Percentiles rank a stretch among this genome's conserved stretches.
Conservation (phyloP, 2,797 vertebrate species). For the Somateria mollissima region DNA sequence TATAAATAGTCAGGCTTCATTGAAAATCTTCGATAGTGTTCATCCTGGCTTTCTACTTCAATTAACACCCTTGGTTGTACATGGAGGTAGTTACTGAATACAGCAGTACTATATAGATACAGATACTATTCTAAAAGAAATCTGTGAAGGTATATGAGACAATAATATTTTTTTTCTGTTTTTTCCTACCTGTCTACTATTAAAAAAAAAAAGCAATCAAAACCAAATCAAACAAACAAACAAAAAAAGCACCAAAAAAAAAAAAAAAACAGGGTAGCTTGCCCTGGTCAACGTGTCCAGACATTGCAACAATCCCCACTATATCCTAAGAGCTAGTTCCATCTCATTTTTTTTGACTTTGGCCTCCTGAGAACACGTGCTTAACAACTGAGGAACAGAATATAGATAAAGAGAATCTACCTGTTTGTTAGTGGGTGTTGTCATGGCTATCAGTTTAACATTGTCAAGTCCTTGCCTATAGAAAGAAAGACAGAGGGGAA, state of each 20-base stretch:
- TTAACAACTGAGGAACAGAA: not conserved
- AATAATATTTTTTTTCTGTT: not conserved
- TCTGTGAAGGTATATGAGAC: too few species aligned
- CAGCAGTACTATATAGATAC: not conserved
- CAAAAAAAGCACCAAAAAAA: not conserved
- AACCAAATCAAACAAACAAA: not conserved
- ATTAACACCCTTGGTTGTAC: not conserved
- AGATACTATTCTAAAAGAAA: not conserved
- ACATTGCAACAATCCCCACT: accelerated
- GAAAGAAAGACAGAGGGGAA: slow-evolving; percentile 10
- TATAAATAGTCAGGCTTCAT: not conserved
- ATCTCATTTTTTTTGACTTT: not conserved
- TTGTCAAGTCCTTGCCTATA: slow-evolving; percentile 85
- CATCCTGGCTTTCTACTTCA: not conserved
- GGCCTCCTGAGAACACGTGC: not conserved
- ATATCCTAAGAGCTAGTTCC: accelerated
- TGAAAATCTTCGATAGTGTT: not conserved
- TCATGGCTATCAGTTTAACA: slow-evolving; percentile 89
- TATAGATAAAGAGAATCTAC: slow-evolving; percentile 65
- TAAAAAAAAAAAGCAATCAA: not conserved
- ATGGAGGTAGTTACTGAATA: not conserved
- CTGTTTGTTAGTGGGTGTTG: slow-evolving; percentile 78
- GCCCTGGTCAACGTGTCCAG: not conserved
- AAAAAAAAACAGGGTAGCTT: not conserved
- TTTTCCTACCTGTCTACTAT: not conserved